phyloP scores from a whole-genome alignment of 2,797 vertebrate genomes.

The Taeniopygia guttata region DNA sequence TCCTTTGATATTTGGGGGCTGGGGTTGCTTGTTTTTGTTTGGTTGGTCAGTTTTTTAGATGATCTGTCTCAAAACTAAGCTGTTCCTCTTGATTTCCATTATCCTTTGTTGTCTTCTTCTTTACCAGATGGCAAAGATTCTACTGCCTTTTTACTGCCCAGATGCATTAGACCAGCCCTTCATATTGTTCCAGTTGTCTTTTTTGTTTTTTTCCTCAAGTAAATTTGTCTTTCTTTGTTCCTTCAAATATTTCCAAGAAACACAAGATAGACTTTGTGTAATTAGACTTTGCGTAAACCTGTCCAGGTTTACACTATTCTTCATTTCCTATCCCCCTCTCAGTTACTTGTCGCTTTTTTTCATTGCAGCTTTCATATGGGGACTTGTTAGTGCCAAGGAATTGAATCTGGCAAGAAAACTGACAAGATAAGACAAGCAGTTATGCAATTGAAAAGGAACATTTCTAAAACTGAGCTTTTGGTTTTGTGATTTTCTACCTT shows the following conservation, averaged over 20 bases:
- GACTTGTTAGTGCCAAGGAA: not conserved
- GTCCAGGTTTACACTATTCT: not conserved
- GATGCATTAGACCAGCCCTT: not conserved
- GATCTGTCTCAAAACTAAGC: not conserved
- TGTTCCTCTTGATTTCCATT: not conserved
- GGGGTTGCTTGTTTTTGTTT: not conserved
- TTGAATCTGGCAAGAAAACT: not conserved
- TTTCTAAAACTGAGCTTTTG: not conserved
- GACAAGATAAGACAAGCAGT: not conserved
- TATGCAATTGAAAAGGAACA: not conserved
- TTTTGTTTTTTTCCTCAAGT: not conserved
- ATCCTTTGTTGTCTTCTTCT: not conserved
- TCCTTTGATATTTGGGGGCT: not conserved
- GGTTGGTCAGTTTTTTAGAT: not conserved
- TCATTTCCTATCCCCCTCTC: not conserved
- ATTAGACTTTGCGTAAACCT: not conserved
- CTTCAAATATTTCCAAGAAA: not conserved
- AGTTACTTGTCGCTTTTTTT: not conserved
- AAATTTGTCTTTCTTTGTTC: not conserved
- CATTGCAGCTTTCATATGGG: not conserved
- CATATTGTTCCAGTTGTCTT: not conserved
- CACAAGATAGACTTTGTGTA: not conserved
- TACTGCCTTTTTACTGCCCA: not conserved
- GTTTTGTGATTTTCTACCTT: not conserved
- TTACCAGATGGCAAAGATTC: not conserved